Evolutionary conservation across 2,888 invertebrate genomes (phyloP), one percentile per base, ranked within the genome.

Genomic region (Trichogramma evanescens): DNA sequence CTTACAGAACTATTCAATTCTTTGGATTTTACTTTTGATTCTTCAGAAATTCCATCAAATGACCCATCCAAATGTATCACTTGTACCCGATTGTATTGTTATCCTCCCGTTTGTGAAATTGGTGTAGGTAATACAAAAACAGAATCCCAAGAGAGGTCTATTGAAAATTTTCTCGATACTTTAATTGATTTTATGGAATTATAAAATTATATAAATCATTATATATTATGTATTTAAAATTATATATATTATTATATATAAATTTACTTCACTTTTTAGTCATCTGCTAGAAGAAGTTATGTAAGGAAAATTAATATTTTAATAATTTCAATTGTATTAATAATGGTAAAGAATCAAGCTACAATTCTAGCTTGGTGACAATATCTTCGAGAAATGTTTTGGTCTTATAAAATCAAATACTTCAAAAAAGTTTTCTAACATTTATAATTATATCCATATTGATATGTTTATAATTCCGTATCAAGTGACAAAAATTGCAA

Each of bases 21-120:
- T 40, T 60, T 71, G 10, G 6, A 56, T 6, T 40, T 54, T 50
- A 38, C 59, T 10, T 50, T 65, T 41, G 39, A 54, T n/a, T 56
- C 57, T 7, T 43, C 68, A 5, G 68, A 68, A 13, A 58, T 70
- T 44, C 58, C 62, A 26, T 26, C 26, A 26, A 26, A 26, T 26
- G 26, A n/a, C 1, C 5, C 39, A 4, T 4, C 45, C 8, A 9
- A 38, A 6, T 49, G 9, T 42, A 3, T 65, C 61, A 13, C 63
- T 13, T 13, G 56, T 39, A 50, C 71, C 39, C 58, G 58, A 45
- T 41, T 76, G 10, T 67, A 66, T 44, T 66, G 68, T 4, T 62
- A 60, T 50, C 75, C 74, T 10, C 61, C 26, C 26, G 3, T 72
- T 41, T 50, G 60, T 3, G 70, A 73, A 60, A 48, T 69, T 54